Evolutionary conservation across 2,113 vertebrate genomes (phyloP), one percentile per base, ranked within the genome.

Genomic region (Porphyrio hochstetteri): DNA sequence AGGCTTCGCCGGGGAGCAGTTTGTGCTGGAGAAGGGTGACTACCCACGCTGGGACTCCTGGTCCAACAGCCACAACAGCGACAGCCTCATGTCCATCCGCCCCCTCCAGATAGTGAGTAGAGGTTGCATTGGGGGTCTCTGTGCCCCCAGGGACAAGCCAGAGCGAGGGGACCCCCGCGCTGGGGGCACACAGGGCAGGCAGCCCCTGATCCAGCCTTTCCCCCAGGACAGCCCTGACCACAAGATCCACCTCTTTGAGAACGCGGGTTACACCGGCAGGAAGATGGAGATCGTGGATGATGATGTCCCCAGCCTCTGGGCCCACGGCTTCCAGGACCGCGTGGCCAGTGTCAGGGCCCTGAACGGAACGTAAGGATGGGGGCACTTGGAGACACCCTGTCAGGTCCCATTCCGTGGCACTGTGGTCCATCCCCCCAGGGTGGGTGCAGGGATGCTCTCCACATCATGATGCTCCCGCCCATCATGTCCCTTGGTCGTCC

Each of bases 211-310:
- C 56, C 16, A 7, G 11, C 28, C 24, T 27, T 77, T 48, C 60
- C 88, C 46, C 33, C 93, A 99, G 99, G 99, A 99, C 42, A 94
- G 98, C 21, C 96, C 98, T 0, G 98, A 99, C 24, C 99, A 99
- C 97, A 99, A 98, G 97, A 98, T 99, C 59, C 98, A 99, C 80
- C 98, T 99, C 83, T 99, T 98, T 48, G 99, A 99, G 97, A 99
- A 97, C n/a, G 90, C 77, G 0, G 98, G 98, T 2, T 99, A 98
- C 79, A 94, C 97, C 0, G 99, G 99, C 13, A 91, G 98, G 36
- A 99, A 99, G 98, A 99, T 99, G 98, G 99, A 99, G 96, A 99
- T 99, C 2, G 97, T 99, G 44, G 99, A 99, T 0, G 99, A 99
- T 0, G 99, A 99, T 0, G 98, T 99, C 16, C 99, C 99, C 96